Conservation (phyloP, 2,113 vertebrate species). For the Sphyrna mokarran region DNA sequence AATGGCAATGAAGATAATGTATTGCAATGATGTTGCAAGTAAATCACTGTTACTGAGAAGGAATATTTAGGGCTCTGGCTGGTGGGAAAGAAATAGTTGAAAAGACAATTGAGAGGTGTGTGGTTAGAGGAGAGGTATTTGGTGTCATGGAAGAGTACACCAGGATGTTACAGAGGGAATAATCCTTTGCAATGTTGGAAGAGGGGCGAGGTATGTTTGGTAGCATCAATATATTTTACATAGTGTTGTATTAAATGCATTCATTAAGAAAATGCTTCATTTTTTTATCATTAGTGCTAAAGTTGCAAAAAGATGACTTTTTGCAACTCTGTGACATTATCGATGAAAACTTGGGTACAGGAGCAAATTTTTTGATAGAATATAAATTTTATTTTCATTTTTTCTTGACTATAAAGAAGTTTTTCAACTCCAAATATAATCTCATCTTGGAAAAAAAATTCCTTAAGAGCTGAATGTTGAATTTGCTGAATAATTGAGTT, state of each 20-base stretch:
- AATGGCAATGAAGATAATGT: not conserved
- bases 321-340: not conserved
- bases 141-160: not conserved
- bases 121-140: not conserved
- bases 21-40: not conserved
- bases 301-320: not conserved
- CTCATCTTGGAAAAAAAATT: not conserved
- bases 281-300: not conserved
- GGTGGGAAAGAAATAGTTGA: not conserved
- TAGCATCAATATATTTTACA: not conserved
- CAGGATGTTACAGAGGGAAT: not conserved
- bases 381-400: not conserved
- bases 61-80: not conserved
- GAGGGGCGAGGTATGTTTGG: not conserved
- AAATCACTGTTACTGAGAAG: not conserved
- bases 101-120: not conserved
- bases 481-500: not conserved
- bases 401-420: not conserved
- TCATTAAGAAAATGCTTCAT: not conserved
- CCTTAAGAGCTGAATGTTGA: not conserved
- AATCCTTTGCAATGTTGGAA: not conserved
- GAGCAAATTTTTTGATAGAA: not conserved
- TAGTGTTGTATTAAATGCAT: not conserved
- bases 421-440: not conserved
- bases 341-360: not conserved